These are phyloP conservation scores for Drosophila austrosaltans DNA, from an alignment of 2,888 invertebrate species.

Conservation along the genomic window DNA sequence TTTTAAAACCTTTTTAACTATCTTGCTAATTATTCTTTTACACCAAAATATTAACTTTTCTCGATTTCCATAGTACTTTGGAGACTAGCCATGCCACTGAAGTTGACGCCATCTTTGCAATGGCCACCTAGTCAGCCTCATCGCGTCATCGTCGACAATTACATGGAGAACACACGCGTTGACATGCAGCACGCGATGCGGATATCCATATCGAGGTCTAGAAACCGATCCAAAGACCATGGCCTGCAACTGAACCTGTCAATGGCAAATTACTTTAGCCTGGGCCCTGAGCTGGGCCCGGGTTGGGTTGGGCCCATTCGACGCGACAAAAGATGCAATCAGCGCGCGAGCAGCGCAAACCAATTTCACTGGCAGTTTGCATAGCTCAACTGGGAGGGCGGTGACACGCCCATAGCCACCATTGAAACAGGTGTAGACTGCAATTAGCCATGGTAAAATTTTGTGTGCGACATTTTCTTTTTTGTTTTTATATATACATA, in stretches of 20 bases:
- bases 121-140: constrained; percentile 48
- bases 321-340: constrained; percentile 78
- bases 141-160: constrained; percentile 59
- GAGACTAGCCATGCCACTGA: constrained; percentile 4
- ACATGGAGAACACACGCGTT: constrained; percentile 78
- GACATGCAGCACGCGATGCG: constrained; percentile 82
- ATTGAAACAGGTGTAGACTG: constrained; percentile 51
- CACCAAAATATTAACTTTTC: no score
- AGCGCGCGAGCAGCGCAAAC: constrained; percentile 28
- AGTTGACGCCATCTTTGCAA: constrained; percentile 53
- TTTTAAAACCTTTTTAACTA: no score
- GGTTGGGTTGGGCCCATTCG: constrained; percentile 53
- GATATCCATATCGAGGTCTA: constrained; percentile 20
- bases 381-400: constrained; percentile 66
- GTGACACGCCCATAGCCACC: constrained; percentile 56
- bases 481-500: background rate
- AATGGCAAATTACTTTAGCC: constrained; percentile 65
- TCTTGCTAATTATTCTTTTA: no score
- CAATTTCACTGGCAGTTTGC: constrained; percentile 38
- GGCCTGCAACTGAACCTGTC: constrained; percentile 65
- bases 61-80: constrained; percentile 14
- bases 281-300: constrained; percentile 42
- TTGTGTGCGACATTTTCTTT: constrained; percentile 59
- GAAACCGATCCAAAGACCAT: constrained; percentile 13
- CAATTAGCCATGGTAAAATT: constrained; percentile 61